Percentiles rank a stretch among this genome's conserved stretches.
Conservation (phyloP, 2,113 vertebrate species). For the Sorex araneus region DNA sequence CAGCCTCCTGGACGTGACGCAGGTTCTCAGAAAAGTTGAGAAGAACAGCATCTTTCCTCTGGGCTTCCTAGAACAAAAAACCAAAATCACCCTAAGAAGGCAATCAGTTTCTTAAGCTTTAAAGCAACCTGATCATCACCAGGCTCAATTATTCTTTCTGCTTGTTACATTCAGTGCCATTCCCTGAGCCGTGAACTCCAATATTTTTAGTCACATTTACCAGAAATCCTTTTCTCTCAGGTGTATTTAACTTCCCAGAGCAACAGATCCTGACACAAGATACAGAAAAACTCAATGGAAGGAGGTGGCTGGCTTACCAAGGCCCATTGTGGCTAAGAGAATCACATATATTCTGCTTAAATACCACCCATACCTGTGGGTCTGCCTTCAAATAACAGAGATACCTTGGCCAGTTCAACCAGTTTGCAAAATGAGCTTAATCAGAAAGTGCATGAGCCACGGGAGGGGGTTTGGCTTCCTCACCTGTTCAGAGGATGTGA, state of each 20-base stretch:
- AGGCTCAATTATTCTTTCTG: not conserved
- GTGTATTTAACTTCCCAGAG: slow-evolving; percentile 64
- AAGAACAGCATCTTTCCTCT: slow-evolving; percentile 96
- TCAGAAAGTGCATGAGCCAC: slow-evolving; percentile 33
- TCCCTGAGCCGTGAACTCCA: slow-evolving; percentile 31
- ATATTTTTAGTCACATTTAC: slow-evolving; percentile 40
- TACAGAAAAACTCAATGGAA: slow-evolving; percentile 71
- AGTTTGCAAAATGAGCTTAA: slow-evolving; percentile 78
- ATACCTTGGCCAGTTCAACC: slow-evolving; percentile 80
- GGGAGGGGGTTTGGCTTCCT: slow-evolving; percentile 66
- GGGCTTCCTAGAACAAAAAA: slow-evolving; percentile 94
- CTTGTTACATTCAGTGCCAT: slow-evolving; percentile 60
- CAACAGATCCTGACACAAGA: slow-evolving; percentile 58
- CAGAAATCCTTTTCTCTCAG: slow-evolving; percentile 68
- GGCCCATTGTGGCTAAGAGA: slow-evolving; percentile 70
- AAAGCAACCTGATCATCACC: not conserved
- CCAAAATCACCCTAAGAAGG: slow-evolving; percentile 74
- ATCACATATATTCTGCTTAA: slow-evolving; percentile 78
- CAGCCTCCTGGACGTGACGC: slow-evolving; percentile 93
- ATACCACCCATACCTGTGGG: slow-evolving; percentile 73
- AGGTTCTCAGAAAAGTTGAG: slow-evolving; percentile 96
- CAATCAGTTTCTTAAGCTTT: not conserved
- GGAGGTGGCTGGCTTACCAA: slow-evolving; percentile 68
- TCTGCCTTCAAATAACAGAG: slow-evolving; percentile 1
- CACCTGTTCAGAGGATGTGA: slow-evolving; percentile 37